These are phyloP conservation scores for Saccostrea glomerata DNA, from an alignment of 1,140 invertebrate genomes.

Conservation along the genomic window DNA sequence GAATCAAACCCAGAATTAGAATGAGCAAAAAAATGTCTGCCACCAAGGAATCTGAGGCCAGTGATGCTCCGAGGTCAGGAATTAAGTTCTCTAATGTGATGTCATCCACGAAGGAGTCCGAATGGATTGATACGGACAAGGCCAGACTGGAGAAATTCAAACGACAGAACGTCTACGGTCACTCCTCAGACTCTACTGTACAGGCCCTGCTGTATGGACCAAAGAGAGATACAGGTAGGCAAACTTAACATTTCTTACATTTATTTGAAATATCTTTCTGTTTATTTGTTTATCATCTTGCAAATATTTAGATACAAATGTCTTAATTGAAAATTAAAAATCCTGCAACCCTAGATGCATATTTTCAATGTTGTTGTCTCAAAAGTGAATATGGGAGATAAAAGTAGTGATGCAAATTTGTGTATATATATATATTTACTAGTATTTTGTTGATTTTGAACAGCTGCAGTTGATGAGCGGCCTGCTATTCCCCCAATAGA, in stretches of 20 bases:
- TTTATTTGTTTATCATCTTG: too few relatives aligned
- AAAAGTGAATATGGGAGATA: too few relatives aligned
- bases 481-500: neutral
- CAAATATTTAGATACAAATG: too few relatives aligned
- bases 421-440: too few relatives aligned
- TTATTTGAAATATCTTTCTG: too few relatives aligned
- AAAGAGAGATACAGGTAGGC: constrained; percentile 21
- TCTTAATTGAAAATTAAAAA: too few relatives aligned
- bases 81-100: constrained; percentile 60
- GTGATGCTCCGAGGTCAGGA: constrained; percentile 38
- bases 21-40: constrained; percentile 67
- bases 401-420: too few relatives aligned
- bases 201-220: constrained; percentile 74
- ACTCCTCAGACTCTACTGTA: constrained; percentile 76
- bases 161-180: constrained; percentile 70
- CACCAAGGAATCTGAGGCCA: constrained; percentile 59
- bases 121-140: constrained; percentile 67
- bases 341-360: too few relatives aligned
- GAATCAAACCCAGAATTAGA: constrained; percentile 68
- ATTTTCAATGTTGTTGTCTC: too few relatives aligned
- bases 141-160: constrained; percentile 67
- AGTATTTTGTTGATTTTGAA: neutral
- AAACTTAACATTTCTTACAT: neutral
- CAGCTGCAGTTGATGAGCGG: neutral
- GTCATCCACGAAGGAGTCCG: constrained; percentile 70